Conservation (phyloP, 2,113 vertebrate genomes). For the Aix galericulata region DNA sequence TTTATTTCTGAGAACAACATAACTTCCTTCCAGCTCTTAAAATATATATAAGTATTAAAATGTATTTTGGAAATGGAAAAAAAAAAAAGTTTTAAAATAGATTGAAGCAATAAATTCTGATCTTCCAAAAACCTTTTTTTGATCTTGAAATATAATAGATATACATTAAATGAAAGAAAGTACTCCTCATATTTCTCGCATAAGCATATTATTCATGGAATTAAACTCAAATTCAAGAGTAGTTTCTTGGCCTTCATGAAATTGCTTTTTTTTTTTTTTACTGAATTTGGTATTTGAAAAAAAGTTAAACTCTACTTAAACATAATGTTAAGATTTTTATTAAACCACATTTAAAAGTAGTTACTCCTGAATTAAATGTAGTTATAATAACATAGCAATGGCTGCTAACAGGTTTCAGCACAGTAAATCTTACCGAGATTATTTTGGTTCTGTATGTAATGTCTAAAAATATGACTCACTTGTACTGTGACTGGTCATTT, state of each 20-base stretch:
- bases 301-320: background rate
- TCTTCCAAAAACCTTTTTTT: background rate
- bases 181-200: background rate
- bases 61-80: background rate
- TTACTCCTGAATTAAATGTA: background rate
- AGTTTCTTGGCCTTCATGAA: background rate
- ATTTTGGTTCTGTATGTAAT: background rate
- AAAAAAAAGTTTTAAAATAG: background rate
- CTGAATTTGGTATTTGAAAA: background rate
- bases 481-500: slow-evolving; percentile 82
- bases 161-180: background rate
- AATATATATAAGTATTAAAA: background rate
- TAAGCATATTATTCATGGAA: background rate
- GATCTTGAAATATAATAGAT: background rate
- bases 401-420: background rate
- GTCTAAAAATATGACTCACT: slow-evolving; percentile 55
- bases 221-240: background rate
- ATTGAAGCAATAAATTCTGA: background rate
- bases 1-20: background rate
- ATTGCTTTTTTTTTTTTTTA: background rate
- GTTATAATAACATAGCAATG: background rate
- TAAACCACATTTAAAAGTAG: background rate
- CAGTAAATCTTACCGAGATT: background rate
- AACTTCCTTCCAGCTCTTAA: background rate
- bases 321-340: background rate